Base-by-base conservation (phyloP, 2,113 vertebrate species). In the Gnathonemus longibarbis region DNA sequence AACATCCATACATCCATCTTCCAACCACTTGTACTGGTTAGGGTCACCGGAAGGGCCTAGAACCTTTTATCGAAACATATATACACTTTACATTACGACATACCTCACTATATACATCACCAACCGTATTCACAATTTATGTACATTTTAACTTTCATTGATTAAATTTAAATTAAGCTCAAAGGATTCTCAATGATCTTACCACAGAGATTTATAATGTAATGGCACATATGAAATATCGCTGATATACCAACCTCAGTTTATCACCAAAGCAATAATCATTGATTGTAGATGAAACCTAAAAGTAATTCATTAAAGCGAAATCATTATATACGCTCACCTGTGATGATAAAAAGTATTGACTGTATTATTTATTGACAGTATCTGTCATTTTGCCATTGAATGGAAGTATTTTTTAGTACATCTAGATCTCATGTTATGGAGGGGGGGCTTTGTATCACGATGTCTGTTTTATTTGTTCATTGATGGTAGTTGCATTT, bases 101-200 rank as follows among this genome's bases (percentile, higher is more conserved):
- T 48, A 46, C 45, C 45, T 84, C 42, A 46, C 19, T 46, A 84
- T 84, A 45, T 48, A 46, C 39, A 6, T 84, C 42, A 48, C 39
- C 83, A n/a, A 11, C 74, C 13, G 1, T 39, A 80, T 80, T 80
- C 42, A 62, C 77, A 83, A 85, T 85, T 85, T 85, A 85, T 87
- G 46, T 53, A 19, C 27, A 52, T 52, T 87, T 87, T 48, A 52
- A 50, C 49, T 53, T 87, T 87, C 42, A 52, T 50, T 87, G 85
- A 52, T 87, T 87, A 15, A 52, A 87, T 87, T 52, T 88, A 15
- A 53, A 91, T 92, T 90, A 91, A 91, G 89, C 53, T 89, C 90
- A 50, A 91, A 92, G 90, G 83, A 91, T 74, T 83, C 66, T 15
- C 74, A 50, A 90, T 31, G 87, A 80, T 70, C 39, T 66, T 93